Evolutionary conservation across 2,797 vertebrate species (phyloP).

Genomic region (Dermochelys coriacea): DNA sequence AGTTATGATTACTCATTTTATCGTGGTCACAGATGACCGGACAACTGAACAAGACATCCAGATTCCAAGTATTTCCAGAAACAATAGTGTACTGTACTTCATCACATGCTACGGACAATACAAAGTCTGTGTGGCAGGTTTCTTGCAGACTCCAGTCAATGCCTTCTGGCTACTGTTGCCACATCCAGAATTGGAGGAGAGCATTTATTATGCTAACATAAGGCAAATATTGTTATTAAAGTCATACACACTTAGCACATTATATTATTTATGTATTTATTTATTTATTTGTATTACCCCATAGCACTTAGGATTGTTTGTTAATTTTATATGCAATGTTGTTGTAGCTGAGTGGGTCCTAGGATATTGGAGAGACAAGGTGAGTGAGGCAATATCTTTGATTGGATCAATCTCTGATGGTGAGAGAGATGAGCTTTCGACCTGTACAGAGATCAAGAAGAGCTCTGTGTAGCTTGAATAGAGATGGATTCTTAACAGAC

Average conservation of each 20-base stretch:
- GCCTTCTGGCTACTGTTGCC: conserved; percentile 35
- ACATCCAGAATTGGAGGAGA: not conserved
- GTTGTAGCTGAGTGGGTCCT: too few species aligned
- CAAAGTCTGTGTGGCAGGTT: not conserved
- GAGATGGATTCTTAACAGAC: not conserved
- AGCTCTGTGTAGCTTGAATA: not conserved
- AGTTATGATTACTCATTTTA: conserved; percentile 6
- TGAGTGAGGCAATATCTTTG: too few species aligned
- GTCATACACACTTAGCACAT: not conserved
- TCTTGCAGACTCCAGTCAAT: not conserved
- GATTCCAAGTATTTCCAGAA: conserved; percentile 36
- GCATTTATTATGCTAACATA: not conserved
- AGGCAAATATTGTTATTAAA: conserved; percentile 17
- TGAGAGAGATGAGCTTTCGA: too few species aligned
- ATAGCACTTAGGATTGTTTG: too few species aligned
- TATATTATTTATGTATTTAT: not conserved
- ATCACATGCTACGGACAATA: not conserved
- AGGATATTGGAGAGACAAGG: too few species aligned
- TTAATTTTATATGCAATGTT: too few species aligned
- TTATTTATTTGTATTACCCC: too few species aligned
- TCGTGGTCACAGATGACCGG: conserved; percentile 14
- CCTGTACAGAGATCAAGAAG: too few species aligned
- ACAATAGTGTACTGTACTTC: conserved; percentile 19
- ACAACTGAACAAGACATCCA: conserved; percentile 3
- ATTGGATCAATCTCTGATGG: too few species aligned